Conservation (phyloP, 2,797 vertebrate genomes). For the Clamator glandarius region DNA sequence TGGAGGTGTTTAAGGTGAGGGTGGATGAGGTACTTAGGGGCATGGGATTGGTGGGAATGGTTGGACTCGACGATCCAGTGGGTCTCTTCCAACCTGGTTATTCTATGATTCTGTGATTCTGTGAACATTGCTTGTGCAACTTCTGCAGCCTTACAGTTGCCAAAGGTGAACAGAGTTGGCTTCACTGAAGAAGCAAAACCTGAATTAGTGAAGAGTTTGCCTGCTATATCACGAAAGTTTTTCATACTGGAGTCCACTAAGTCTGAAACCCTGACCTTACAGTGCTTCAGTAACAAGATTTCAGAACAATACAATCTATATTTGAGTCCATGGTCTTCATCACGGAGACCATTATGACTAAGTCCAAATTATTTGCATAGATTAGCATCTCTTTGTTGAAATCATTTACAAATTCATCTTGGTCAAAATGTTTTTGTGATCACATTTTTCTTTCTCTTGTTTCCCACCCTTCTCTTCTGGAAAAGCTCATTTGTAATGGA, state of each 20-base stretch:
- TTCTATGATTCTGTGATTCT: too few relatives aligned
- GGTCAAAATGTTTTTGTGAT: neutral
- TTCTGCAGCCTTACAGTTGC: constrained; percentile 49
- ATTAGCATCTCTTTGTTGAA: constrained; percentile 64
- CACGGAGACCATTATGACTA: constrained; percentile 64
- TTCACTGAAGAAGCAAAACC: constrained; percentile 65
- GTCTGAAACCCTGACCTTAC: constrained; percentile 55
- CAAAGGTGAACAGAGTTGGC: constrained; percentile 11
- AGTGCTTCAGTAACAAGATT: constrained; percentile 57
- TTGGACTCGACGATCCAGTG: too few relatives aligned
- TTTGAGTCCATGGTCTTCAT: constrained; percentile 62
- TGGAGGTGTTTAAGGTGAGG: too few relatives aligned
- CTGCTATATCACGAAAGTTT: constrained; percentile 29
- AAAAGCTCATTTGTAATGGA: neutral
- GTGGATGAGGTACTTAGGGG: too few relatives aligned
- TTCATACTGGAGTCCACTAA: constrained; percentile 56
- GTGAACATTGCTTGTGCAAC: constrained; percentile 58
- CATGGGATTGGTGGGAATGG: too few relatives aligned
- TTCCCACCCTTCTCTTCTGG: neutral
- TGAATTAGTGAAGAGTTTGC: constrained; percentile 63
- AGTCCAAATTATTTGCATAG: constrained; percentile 57
- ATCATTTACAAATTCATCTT: constrained; percentile 29
- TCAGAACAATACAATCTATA: constrained; percentile 42
- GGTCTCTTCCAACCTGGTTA: too few relatives aligned
- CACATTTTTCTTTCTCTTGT: neutral